Evolutionary conservation across 2,113 vertebrate genomes (phyloP).

Genomic region (Callaeas wilsoni): DNA sequence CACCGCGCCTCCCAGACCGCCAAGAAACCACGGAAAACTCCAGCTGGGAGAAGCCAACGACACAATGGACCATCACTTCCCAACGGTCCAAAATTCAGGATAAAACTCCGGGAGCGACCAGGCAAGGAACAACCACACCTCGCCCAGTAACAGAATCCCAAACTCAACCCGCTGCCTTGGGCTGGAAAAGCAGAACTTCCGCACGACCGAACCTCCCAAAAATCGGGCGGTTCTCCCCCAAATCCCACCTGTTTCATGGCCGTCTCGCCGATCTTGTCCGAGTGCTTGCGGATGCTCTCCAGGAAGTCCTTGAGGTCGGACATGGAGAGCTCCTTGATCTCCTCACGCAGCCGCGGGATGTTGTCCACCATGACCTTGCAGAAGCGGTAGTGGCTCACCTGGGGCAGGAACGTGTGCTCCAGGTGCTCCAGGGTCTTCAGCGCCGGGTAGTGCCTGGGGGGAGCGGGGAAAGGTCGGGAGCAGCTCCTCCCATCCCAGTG

Average conservation of each 20-base stretch:
- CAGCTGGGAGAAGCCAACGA: rapidly evolving
- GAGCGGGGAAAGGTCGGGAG: background rate
- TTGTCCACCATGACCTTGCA: slow-evolving; percentile 93
- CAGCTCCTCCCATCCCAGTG: background rate
- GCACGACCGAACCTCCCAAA: rapidly evolving
- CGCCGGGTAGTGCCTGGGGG: slow-evolving; percentile 89
- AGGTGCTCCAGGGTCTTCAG: slow-evolving; percentile 92
- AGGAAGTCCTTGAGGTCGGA: slow-evolving; percentile 94
- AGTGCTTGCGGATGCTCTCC: slow-evolving; percentile 98
- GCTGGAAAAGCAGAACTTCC: background rate
- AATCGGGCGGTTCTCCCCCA: no score
- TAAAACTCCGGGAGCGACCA: background rate
- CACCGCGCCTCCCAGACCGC: rapidly evolving
- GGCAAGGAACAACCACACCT: background rate
- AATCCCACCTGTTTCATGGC: slow-evolving; percentile 94
- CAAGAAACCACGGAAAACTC: rapidly evolving
- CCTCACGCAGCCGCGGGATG: slow-evolving; percentile 84
- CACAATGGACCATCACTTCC: rapidly evolving
- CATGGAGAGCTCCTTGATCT: slow-evolving; percentile 95
- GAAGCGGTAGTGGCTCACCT: slow-evolving; percentile 92
- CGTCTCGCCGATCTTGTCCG: slow-evolving; percentile 92
- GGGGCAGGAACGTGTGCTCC: slow-evolving; percentile 87
- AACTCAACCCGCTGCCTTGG: rapidly evolving
- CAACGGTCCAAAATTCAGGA: rapidly evolving
- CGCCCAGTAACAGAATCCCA: background rate